phyloP scores from a whole-genome alignment of 2,113 vertebrate genomes.

The Chrysochloris asiatica region DNA sequence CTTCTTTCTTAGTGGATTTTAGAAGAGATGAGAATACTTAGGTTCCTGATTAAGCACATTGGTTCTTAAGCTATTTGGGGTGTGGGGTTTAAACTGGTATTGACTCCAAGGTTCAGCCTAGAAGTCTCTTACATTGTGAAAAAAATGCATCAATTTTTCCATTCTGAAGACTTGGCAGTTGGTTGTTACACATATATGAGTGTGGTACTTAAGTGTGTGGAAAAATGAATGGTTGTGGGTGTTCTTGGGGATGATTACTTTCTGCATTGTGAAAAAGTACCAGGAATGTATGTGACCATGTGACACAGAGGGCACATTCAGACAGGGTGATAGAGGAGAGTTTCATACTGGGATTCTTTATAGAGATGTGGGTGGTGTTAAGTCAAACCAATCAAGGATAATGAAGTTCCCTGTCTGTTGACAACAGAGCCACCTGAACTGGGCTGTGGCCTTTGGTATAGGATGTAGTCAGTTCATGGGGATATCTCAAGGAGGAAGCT shows the following conservation, averaged over 20 bases:
- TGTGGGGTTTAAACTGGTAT: constrained; percentile 34
- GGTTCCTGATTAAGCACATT: neutral
- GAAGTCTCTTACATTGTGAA: neutral
- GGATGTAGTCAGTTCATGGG: neutral
- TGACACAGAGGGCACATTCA: neutral
- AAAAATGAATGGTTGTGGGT: neutral
- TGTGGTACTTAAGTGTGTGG: neutral
- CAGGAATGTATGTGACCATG: neutral
- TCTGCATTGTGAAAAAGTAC: neutral
- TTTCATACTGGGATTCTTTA: neutral
- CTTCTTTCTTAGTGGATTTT: constrained; percentile 8
- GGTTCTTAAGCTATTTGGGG: neutral
- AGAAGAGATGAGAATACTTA: neutral
- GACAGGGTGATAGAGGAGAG: neutral
- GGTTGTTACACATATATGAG: neutral
- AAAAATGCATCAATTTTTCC: neutral
- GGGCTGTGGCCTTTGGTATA: neutral
- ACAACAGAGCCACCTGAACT: neutral
- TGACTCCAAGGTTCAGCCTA: neutral
- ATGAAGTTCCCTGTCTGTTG: neutral
- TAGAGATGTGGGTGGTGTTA: neutral
- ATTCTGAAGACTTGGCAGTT: neutral
- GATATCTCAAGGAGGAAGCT: neutral
- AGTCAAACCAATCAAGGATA: neutral
- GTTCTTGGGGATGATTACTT: neutral